These are phyloP conservation scores for Miniopterus natalensis DNA, from an alignment of 2,113 vertebrate species.

Conservation along the genomic window DNA sequence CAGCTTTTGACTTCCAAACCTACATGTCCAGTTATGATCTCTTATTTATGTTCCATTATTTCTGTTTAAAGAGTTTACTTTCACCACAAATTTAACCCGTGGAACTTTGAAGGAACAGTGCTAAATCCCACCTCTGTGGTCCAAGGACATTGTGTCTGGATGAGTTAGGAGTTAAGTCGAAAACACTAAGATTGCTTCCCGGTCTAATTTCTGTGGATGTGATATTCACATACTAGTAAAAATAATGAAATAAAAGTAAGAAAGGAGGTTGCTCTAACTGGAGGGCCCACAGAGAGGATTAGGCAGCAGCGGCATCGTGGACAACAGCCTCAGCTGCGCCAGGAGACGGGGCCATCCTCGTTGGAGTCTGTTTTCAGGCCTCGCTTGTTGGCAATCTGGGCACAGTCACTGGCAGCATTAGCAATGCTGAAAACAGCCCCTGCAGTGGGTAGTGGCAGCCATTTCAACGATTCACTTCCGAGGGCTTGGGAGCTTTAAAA, in stretches of 20 bases:
- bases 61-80: not conserved
- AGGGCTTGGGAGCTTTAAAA: not conserved
- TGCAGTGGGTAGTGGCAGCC: not conserved
- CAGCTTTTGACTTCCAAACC: not conserved
- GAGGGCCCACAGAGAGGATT: not conserved
- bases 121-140: not conserved
- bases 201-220: not conserved
- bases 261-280: not conserved
- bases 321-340: not conserved
- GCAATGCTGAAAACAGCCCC: not conserved
- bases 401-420: not conserved
- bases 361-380: not conserved
- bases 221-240: not conserved
- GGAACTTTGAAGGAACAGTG: not conserved
- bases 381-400: not conserved
- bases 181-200: not conserved
- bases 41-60: not conserved
- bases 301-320: no score
- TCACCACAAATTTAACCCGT: not conserved
- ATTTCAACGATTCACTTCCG: slow-evolving; percentile 38
- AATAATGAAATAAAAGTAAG: not conserved
- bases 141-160: not conserved
- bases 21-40: not conserved
- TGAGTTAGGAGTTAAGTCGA: not conserved
- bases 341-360: not conserved